Conservation (phyloP, 2,888 invertebrate genomes). For the Brachypalpus laphriformis region DNA sequence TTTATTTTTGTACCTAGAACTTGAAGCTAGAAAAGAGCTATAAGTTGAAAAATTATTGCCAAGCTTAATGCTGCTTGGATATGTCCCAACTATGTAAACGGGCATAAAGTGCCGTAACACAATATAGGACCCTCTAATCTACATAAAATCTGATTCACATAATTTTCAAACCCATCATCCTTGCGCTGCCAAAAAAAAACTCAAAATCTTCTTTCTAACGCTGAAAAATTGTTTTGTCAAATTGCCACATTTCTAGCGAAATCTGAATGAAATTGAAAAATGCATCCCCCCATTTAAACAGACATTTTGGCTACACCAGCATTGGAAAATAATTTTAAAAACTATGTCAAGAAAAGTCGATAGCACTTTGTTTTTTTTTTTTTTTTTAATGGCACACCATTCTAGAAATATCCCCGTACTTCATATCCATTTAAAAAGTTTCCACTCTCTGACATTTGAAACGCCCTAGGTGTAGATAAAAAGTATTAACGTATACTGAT, state of each 20-base stretch:
- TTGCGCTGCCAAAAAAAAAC: not conserved
- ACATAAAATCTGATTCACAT: not conserved
- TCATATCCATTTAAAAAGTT: not conserved
- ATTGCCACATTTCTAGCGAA: slow-evolving; percentile 2
- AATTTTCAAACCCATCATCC: not conserved
- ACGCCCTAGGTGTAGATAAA: slow-evolving; percentile 18
- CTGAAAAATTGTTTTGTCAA: slow-evolving; percentile 14
- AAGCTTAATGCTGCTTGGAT: too few species aligned
- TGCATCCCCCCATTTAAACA: not conserved
- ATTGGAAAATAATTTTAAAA: slow-evolving; percentile 24
- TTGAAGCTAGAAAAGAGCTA: too few species aligned
- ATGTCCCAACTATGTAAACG: too few species aligned
- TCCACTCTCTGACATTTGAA: not conserved
- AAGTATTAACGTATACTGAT: slow-evolving; percentile 8
- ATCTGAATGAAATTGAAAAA: not conserved
- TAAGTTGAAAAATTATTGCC: too few species aligned
- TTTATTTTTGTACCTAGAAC: too few species aligned
- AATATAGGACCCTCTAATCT: too few species aligned
- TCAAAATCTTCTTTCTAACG: not conserved
- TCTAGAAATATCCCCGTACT: not conserved
- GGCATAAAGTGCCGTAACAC: too few species aligned
- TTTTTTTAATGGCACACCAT: too few species aligned
- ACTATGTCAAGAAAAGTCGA: slow-evolving; percentile 57
- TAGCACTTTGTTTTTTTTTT: not conserved
- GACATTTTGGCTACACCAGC: not conserved